Base-by-base conservation (phyloP, 2,797 vertebrate genomes). In the Poecile montanus region DNA sequence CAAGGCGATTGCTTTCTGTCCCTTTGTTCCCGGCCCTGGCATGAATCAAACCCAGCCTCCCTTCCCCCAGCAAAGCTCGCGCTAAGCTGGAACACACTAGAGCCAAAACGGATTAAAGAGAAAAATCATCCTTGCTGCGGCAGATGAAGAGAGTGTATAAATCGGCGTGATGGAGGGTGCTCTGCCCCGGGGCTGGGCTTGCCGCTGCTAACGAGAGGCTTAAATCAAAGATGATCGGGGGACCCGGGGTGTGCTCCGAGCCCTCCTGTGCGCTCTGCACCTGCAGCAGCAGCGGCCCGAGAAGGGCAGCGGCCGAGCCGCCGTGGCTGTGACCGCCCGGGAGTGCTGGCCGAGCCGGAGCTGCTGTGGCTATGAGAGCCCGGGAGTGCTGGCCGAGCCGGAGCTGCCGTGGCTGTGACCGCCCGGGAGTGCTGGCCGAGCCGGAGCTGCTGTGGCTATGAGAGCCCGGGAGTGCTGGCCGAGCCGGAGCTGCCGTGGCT, bases 51-150 rank as follows among this genome's bases (percentile, higher is more conserved):
- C 15, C 32, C 85, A 56, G 51, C n/a, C 30, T 94, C 91, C 88
- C 93, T 90, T 88, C 90, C 93, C 92, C 93, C 95, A 80, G 88
- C 76, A 78, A 85, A 85, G 72, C 93, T 65, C 4, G 0, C 1
- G 1, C 74, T 94, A 81, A 94, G 58, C 85, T 91, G 83, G 88
- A 93, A 66, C 66, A 54, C 3, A 4, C 54, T 16, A 53, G 51
- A 56, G 53, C 12, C 1, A 81, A 91, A 91, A 94, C 9, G 21
- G 93, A 93, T 94, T 94, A 94, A 88, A 81, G 66, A 86, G 90
- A 86, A 94, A 96, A 95, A 75, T 53, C 79, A 67, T 62, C 76
- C 73, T 61, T 29, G 56, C 13, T 5, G 83, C 88, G 25, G 85
- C 47, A 13, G 85, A 75, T 72, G 91, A 82, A 27, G 72, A 23